Percentiles rank a stretch among this genome's conserved stretches.
Conservation (phyloP, 2,888 invertebrate genomes). For the Mycalesis mineus region DNA sequence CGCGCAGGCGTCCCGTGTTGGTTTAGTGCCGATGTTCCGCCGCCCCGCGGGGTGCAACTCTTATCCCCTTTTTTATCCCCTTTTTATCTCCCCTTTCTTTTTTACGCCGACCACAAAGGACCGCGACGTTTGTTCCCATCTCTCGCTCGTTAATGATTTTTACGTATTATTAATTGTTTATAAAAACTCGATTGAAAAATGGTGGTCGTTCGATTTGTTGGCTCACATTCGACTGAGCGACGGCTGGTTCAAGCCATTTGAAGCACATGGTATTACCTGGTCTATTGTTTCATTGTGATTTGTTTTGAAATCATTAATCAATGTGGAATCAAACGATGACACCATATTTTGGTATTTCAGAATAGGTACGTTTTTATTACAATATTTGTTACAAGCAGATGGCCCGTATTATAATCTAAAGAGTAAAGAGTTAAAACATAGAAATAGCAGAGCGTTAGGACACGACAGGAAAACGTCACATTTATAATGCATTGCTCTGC, state of each 20-base stretch:
- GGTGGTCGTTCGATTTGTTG: constrained; percentile 40
- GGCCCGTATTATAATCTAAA: no score
- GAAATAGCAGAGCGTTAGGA: no score
- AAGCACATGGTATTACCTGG: constrained; percentile 1
- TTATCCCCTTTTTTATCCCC: constrained; percentile 41
- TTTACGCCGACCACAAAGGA: constrained; percentile 65
- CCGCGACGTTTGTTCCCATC: constrained; percentile 75
- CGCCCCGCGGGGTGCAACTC: constrained; percentile 56
- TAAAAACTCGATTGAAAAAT: constrained; percentile 72
- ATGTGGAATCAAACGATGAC: not conserved
- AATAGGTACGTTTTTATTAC: no score
- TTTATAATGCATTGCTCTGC: no score
- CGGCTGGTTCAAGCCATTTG: no score
- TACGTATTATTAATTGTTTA: constrained; percentile 76
- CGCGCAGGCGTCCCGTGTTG: constrained; percentile 64
- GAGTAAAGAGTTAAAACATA: no score
- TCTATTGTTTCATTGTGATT: not conserved
- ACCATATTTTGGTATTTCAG: no score
- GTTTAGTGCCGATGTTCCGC: constrained; percentile 51
- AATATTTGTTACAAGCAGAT: no score
- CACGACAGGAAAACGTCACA: no score
- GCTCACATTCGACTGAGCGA: not conserved
- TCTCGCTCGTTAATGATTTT: constrained; percentile 75
- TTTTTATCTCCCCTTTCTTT: constrained; percentile 41
- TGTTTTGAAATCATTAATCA: constrained; percentile 4